Conservation (phyloP, 1,140 invertebrate genomes). For the Bombus confusus region DNA sequence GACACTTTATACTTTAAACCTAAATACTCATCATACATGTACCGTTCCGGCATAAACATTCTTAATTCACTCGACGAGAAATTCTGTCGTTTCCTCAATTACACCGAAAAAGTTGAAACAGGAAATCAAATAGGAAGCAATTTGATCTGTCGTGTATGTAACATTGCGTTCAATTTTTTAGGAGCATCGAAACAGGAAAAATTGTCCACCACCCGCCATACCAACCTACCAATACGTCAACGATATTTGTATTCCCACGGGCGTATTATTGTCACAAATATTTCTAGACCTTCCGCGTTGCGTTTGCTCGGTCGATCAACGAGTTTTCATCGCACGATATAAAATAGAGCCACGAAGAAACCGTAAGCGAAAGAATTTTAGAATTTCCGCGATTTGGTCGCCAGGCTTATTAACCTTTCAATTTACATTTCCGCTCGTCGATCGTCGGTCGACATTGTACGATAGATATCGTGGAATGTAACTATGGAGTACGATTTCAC, state of each 20-base stretch:
- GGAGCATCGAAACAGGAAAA: background rate
- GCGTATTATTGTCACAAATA: background rate
- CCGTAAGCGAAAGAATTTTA: background rate
- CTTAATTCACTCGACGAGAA: background rate
- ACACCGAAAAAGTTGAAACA: background rate
- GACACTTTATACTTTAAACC: background rate
- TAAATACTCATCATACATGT: background rate
- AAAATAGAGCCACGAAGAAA: background rate
- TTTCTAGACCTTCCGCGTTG: background rate
- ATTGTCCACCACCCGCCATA: background rate
- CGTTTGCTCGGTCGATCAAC: background rate
- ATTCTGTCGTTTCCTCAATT: background rate
- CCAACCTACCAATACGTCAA: background rate
- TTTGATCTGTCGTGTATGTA: background rate
- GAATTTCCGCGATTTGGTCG: background rate
- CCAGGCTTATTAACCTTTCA: slow-evolving; percentile 7
- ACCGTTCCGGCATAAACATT: background rate
- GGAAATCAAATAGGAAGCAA: background rate
- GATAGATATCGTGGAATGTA: background rate
- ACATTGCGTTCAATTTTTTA: background rate
- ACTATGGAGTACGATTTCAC: background rate
- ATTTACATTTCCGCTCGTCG: slow-evolving; percentile 7
- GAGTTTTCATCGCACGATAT: no score
- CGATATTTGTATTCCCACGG: background rate
- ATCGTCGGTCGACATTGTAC: background rate